A percentile compares a stretch with the other conserved stretches of the same genome.
phyloP scores from a whole-genome alignment of 1,140 invertebrate genomes.

The Argopecten irradians region DNA sequence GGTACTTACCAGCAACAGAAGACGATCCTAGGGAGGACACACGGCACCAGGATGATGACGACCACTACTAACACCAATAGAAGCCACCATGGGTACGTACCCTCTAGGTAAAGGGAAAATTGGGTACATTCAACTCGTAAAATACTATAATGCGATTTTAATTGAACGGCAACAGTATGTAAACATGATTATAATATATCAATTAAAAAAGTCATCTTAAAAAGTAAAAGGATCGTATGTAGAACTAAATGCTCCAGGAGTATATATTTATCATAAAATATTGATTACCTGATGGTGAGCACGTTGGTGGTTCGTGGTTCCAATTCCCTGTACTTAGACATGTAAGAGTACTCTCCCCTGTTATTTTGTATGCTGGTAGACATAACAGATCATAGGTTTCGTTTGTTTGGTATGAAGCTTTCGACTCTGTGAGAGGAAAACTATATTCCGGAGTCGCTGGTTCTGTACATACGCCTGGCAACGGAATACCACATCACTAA shows the following conservation, averaged over 20 bases:
- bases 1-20: background rate
- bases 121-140: background rate
- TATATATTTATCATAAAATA: background rate
- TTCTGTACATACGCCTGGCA: constrained; percentile 24
- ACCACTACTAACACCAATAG: background rate
- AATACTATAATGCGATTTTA: no score
- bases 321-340: constrained; percentile 29
- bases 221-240: no score
- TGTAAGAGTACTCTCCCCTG: constrained; percentile 28
- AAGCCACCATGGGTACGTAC: background rate
- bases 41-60: background rate
- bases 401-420: constrained; percentile 31
- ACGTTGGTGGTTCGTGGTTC: constrained; percentile 12
- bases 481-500: background rate
- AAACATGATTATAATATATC: no score
- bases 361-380: constrained; percentile 27
- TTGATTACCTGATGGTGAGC: constrained; percentile 31
- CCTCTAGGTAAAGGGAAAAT: background rate
- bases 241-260: no score
- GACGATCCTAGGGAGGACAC: background rate
- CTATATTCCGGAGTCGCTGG: constrained; percentile 24
- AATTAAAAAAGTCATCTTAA: no score
- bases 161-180: no score
- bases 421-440: constrained; percentile 18
- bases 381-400: constrained; percentile 31